Evolutionary conservation across 2,888 invertebrate genomes (phyloP).

Genomic region (Julus scanicus): DNA sequence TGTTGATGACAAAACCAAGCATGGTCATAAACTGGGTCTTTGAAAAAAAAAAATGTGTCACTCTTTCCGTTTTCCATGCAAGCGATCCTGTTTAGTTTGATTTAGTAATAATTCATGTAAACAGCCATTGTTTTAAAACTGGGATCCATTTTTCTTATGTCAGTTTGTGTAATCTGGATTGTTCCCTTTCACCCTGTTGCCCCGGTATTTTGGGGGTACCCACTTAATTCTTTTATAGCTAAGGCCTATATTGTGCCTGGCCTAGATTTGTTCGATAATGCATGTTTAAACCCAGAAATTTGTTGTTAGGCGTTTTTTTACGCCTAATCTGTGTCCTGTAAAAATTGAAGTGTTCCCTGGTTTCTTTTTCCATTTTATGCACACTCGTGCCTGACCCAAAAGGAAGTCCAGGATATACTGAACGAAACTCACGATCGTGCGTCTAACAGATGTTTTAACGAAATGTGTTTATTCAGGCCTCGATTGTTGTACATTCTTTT

Average conservation of each 20-base stretch:
- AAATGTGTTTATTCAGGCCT: slow-evolving; percentile 40
- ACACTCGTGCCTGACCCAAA: slow-evolving; percentile 41
- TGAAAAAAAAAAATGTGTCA: too few relatives aligned
- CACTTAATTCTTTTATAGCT: slow-evolving; percentile 43
- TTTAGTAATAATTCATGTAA: not conserved
- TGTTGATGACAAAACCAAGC: too few relatives aligned
- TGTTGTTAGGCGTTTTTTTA: slow-evolving; percentile 28
- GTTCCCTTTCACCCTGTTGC: slow-evolving; percentile 40
- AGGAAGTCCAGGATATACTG: slow-evolving; percentile 40
- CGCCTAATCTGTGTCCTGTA: slow-evolving; percentile 21
- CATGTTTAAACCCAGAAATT: slow-evolving; percentile 43
- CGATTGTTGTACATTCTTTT: slow-evolving; percentile 38
- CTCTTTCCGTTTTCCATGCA: not conserved
- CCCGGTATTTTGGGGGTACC: slow-evolving; percentile 12
- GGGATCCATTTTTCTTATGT: not conserved
- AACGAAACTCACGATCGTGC: slow-evolving; percentile 22
- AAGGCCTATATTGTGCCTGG: slow-evolving; percentile 35
- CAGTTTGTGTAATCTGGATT: slow-evolving; percentile 13
- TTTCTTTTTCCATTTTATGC: slow-evolving; percentile 36
- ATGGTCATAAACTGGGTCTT: too few relatives aligned
- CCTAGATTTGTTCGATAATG: slow-evolving; percentile 41
- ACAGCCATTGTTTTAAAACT: not conserved
- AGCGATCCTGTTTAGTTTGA: not conserved
- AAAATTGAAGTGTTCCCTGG: slow-evolving; percentile 44
- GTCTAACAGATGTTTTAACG: not conserved